These are phyloP conservation scores for Dasypus novemcinctus DNA, from an alignment of 2,113 vertebrate species.

Conservation along the genomic window DNA sequence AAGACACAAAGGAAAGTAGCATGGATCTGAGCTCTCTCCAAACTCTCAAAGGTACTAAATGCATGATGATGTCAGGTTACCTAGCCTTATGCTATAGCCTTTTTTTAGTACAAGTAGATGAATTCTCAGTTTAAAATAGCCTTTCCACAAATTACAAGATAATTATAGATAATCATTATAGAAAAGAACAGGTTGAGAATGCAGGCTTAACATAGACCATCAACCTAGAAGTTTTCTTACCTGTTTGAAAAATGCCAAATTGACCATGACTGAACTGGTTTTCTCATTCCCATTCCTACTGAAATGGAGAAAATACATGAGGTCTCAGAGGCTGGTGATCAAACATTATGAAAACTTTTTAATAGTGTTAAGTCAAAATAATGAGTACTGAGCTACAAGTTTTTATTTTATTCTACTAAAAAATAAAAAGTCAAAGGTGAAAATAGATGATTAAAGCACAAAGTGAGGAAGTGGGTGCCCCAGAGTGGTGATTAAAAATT, in stretches of 20 bases:
- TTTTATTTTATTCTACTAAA: constrained; percentile 17
- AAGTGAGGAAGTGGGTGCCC: background rate
- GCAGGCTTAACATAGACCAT: background rate
- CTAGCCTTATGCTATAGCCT: background rate
- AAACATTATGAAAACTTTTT: background rate
- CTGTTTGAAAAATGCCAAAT: background rate
- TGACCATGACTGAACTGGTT: background rate
- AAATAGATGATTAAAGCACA: background rate
- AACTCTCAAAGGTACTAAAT: background rate
- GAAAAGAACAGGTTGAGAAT: background rate
- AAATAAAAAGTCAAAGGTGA: background rate
- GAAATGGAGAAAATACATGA: background rate
- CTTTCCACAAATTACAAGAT: background rate
- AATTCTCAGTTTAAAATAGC: background rate
- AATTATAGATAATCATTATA: background rate
- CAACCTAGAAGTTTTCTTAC: background rate
- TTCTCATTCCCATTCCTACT: background rate
- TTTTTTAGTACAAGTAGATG: background rate
- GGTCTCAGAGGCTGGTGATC: background rate
- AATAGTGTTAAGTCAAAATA: constrained; percentile 10
- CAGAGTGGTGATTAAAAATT: background rate
- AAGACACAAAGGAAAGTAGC: background rate
- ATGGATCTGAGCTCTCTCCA: background rate
- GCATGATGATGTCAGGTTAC: background rate
- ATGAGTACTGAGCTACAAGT: background rate